These are phyloP conservation scores for Ictidomys tridecemlineatus DNA, from an alignment of 2,113 vertebrate species.

Conservation along the genomic window DNA sequence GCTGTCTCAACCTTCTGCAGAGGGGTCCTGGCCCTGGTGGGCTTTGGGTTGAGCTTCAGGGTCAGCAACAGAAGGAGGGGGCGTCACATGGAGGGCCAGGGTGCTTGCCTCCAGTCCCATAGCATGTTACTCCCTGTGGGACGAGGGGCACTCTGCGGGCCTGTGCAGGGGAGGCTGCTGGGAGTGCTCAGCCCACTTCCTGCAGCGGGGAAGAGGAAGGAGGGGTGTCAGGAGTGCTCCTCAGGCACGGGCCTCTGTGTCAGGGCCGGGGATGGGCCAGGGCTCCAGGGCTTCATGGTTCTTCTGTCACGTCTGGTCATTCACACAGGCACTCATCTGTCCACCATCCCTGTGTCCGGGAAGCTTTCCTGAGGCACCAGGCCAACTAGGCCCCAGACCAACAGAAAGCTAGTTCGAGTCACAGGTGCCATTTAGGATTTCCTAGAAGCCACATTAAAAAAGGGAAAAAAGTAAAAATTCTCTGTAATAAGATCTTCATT, in stretches of 20 bases:
- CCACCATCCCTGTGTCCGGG: neutral
- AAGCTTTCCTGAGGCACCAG: neutral
- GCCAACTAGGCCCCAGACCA: neutral
- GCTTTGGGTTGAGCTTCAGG: neutral
- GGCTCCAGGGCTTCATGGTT: fast-evolving
- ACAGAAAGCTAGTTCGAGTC: neutral
- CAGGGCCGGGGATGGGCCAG: neutral
- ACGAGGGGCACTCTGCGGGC: too few species aligned
- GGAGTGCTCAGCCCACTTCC: neutral
- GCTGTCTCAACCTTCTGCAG: neutral
- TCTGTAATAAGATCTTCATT: neutral
- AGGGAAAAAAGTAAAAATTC: neutral
- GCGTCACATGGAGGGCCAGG: too few species aligned
- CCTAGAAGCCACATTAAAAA: neutral
- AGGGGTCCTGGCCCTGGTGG: fast-evolving
- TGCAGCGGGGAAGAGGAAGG: neutral
- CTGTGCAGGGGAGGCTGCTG: too few species aligned
- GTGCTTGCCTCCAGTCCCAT: neutral
- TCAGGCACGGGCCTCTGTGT: neutral
- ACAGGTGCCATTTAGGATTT: neutral
- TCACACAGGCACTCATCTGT: neutral
- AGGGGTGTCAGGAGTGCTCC: neutral
- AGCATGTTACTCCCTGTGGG: too few species aligned
- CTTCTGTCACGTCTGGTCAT: neutral
- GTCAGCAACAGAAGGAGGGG: neutral